Conservation (phyloP, 2,888 invertebrate genomes). For the Meghimatium bilineatum region DNA sequence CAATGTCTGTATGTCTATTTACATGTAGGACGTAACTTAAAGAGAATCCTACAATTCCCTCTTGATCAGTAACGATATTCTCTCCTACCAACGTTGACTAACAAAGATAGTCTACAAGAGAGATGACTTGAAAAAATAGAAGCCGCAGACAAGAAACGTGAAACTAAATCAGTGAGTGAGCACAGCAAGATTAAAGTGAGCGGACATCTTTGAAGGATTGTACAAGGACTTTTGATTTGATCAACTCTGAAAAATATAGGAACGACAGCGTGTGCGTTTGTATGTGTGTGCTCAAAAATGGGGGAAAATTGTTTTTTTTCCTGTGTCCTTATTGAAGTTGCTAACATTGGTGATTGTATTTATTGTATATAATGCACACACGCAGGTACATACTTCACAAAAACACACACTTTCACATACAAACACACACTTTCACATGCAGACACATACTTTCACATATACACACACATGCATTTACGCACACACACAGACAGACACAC, state of each 20-base stretch:
- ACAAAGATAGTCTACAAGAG: too few relatives aligned
- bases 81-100: neutral
- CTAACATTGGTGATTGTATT: too few relatives aligned
- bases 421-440: too few relatives aligned
- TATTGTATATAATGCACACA: too few relatives aligned
- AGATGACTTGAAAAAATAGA: neutral
- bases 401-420: too few relatives aligned
- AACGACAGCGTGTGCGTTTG: too few relatives aligned
- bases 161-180: neutral
- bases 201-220: neutral
- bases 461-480: too few relatives aligned
- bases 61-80: neutral
- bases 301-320: neutral
- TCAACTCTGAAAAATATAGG: neutral
- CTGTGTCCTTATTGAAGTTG: too few relatives aligned
- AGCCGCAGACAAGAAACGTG: neutral
- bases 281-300: neutral
- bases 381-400: too few relatives aligned
- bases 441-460: too few relatives aligned
- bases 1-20: neutral
- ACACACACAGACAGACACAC: too few relatives aligned
- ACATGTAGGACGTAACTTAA: conserved; percentile 2
- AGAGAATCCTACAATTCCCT: neutral
- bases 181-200: conserved; percentile 7
- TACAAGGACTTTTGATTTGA: neutral